phyloP scores from a whole-genome alignment of 2,888 invertebrate genomes.

The Ophioninae sp. region DNA sequence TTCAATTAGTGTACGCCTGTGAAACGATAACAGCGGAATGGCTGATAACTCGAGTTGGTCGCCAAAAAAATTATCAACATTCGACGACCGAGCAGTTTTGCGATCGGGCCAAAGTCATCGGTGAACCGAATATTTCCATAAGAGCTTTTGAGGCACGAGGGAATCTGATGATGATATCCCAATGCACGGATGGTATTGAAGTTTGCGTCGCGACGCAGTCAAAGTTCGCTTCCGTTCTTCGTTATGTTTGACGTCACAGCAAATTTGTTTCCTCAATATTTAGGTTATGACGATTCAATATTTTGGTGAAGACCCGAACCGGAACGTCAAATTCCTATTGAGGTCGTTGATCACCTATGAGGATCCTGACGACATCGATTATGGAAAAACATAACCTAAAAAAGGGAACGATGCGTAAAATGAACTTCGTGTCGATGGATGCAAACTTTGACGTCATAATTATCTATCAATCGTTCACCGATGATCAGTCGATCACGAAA shows the following conservation, averaged over 20 bases:
- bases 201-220: neutral
- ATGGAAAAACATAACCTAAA: neutral
- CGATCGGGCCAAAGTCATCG: neutral
- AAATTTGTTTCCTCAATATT: too few relatives aligned
- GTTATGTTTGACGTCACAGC: too few relatives aligned
- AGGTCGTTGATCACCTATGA: neutral
- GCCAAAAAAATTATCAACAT: neutral
- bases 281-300: neutral
- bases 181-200: neutral
- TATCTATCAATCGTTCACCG: neutral
- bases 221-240: too few relatives aligned
- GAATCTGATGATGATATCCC: neutral
- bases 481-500: conserved; percentile 5
- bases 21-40: neutral
- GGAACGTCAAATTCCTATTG: neutral
- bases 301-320: neutral
- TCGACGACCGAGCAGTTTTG: neutral
- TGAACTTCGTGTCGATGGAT: too few relatives aligned
- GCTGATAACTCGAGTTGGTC: neutral
- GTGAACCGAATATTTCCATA: neutral
- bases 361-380: neutral
- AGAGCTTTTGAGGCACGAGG: neutral
- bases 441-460: neutral
- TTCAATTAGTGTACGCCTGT: neutral
- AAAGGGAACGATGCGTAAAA: too few relatives aligned